Evolutionary conservation across 1,140 invertebrate genomes (phyloP).

Genomic region (Lordiphosa collinella): DNA sequence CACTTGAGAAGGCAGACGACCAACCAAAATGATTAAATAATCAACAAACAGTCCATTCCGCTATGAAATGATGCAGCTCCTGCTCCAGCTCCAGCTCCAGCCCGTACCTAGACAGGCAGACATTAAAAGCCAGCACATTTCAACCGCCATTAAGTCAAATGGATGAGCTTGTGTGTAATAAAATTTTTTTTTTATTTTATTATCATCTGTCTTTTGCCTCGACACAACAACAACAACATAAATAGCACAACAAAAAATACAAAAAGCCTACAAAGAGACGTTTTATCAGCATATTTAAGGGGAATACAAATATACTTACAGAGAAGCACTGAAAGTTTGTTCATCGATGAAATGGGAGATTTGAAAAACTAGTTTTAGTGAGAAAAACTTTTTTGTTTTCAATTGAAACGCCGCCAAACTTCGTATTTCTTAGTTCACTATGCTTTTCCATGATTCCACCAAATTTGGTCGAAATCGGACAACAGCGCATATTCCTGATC

Average conservation of each 20-base stretch:
- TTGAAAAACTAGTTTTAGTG: too few relatives aligned
- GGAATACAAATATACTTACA: too few relatives aligned
- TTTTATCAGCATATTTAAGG: too few relatives aligned
- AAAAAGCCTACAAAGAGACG: slow-evolving; percentile 17
- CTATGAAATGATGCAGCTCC: slow-evolving; percentile 15
- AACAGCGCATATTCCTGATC: too few relatives aligned
- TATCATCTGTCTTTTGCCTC: slow-evolving; percentile 67
- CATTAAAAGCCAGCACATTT: slow-evolving; percentile 72
- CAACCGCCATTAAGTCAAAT: slow-evolving; percentile 76
- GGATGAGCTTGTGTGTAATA: slow-evolving; percentile 73
- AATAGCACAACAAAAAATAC: slow-evolving; percentile 25
- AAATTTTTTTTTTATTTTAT: slow-evolving; percentile 58
- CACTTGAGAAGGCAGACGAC: slow-evolving; percentile 59
- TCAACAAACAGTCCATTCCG: slow-evolving; percentile 64
- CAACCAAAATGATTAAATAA: slow-evolving; percentile 67
- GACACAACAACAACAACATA: slow-evolving; percentile 44
- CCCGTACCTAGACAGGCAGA: neutral
- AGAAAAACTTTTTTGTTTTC: too few relatives aligned
- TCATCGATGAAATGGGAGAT: too few relatives aligned
- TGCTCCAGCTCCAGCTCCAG: neutral
- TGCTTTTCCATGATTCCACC: too few relatives aligned
- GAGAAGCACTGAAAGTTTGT: too few relatives aligned
- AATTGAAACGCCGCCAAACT: too few relatives aligned
- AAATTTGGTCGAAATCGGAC: too few relatives aligned
- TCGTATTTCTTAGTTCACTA: too few relatives aligned